Evolutionary conservation across 2,888 invertebrate genomes (phyloP).

Genomic region (Diabrotica balteata): DNA sequence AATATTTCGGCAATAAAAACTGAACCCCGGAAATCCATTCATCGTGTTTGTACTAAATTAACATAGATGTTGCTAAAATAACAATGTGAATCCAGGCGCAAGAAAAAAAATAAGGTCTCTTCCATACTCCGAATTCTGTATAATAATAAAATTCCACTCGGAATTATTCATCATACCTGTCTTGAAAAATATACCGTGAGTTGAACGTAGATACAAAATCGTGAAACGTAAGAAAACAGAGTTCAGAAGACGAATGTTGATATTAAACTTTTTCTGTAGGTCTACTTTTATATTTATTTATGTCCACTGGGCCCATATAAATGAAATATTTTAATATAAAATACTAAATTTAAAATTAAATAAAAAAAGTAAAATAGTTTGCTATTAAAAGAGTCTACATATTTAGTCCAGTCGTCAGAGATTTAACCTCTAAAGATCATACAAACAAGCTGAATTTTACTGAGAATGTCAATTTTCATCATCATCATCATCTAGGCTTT

Average conservation of each 20-base stretch:
- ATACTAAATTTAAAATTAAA: too few species aligned
- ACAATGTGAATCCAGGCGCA: slow-evolving; percentile 9
- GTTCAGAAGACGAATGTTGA: slow-evolving; percentile 13
- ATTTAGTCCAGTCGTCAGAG: too few species aligned
- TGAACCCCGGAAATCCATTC: slow-evolving; percentile 1
- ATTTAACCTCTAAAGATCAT: too few species aligned
- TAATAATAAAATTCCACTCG: slow-evolving; percentile 29
- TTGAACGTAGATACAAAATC: background rate
- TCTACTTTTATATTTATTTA: slow-evolving; percentile 6
- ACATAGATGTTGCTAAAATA: slow-evolving; percentile 16
- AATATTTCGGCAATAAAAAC: too few species aligned
- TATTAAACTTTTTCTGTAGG: slow-evolving; percentile 14
- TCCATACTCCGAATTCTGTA: slow-evolving; percentile 6
- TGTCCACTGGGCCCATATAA: too few species aligned
- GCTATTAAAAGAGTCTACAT: too few species aligned
- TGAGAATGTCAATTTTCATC: too few species aligned
- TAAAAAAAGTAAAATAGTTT: too few species aligned
- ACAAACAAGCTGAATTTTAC: too few species aligned
- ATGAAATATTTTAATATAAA: too few species aligned
- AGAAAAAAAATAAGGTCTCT: slow-evolving; percentile 5
- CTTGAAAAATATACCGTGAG: background rate
- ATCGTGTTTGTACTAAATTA: slow-evolving; percentile 7
- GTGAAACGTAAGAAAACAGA: slow-evolving; percentile 10
- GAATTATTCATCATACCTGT: slow-evolving; percentile 28
- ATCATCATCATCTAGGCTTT: too few species aligned